Percentiles rank a stretch among this genome's conserved stretches.
phyloP scores from a whole-genome alignment of 2,888 invertebrate species.

The Leucophenga maculata region DNA sequence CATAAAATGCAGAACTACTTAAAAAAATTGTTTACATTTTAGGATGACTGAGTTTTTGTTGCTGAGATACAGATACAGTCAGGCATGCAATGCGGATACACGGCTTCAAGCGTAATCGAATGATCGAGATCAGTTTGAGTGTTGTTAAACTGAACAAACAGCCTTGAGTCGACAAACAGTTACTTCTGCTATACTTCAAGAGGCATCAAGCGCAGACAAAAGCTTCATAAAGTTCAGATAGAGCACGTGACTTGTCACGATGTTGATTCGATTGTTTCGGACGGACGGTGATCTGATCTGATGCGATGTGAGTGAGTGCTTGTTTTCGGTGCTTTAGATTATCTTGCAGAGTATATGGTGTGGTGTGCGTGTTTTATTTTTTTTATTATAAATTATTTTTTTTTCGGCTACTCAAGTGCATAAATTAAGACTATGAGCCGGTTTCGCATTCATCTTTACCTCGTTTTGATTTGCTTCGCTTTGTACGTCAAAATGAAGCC shows the following conservation, averaged over 20 bases:
- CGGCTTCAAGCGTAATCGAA: not conserved
- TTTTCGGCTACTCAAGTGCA: not conserved
- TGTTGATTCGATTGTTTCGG: not conserved
- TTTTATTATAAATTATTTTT: not conserved
- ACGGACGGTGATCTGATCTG: no score
- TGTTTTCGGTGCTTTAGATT: not conserved
- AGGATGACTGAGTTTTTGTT: no score
- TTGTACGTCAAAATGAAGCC: no score
- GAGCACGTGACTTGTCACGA: slow-evolving; percentile 21
- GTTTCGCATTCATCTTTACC: not conserved
- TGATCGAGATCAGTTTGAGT: slow-evolving; percentile 7
- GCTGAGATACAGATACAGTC: not conserved
- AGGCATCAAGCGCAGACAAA: not conserved
- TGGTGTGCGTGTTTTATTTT: not conserved
- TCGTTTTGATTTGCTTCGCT: no score
- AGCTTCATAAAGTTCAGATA: not conserved
- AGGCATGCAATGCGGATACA: slow-evolving; percentile 16
- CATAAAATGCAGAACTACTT: not conserved
- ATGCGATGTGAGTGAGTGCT: no score
- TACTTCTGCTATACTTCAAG: slow-evolving; percentile 4
- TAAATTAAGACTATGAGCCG: not conserved
- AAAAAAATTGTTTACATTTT: no score
- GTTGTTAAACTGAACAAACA: slow-evolving; percentile 10
- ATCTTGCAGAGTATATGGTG: not conserved
- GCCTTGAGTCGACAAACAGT: slow-evolving; percentile 18